Evolutionary conservation across 2,113 vertebrate genomes (phyloP).

Genomic region (Strix aluco): DNA sequence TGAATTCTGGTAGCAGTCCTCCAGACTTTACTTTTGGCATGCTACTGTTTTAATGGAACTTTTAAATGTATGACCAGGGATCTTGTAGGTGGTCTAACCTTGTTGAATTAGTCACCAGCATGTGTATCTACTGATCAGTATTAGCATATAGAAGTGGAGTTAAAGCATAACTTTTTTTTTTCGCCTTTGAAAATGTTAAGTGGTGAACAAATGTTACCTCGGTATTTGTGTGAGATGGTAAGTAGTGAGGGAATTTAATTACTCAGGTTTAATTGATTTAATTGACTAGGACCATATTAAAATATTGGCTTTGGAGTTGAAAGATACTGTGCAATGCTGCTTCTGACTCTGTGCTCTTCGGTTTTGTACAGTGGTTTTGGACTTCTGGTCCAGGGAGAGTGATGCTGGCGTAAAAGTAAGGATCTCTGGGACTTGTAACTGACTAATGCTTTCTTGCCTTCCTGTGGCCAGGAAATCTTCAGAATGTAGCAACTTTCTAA

Average conservation of each 20-base stretch:
- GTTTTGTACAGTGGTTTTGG: neutral
- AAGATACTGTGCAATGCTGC: neutral
- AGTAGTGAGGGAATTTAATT: neutral
- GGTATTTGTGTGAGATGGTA: neutral
- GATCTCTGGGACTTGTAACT: neutral
- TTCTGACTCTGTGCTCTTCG: neutral
- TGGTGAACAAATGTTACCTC: neutral
- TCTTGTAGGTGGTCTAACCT: neutral
- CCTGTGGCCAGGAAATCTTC: neutral
- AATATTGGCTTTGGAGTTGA: neutral
- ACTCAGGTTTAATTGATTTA: neutral
- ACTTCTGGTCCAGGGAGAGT: neutral
- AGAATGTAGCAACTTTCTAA: neutral
- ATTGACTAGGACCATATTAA: neutral
- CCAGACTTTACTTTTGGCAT: neutral
- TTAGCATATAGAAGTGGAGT: neutral
- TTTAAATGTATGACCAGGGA: neutral
- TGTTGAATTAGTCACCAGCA: neutral
- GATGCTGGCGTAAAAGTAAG: neutral
- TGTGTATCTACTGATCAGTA: neutral
- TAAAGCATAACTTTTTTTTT: neutral
- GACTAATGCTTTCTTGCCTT: neutral
- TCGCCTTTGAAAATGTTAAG: neutral
- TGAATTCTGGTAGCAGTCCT: neutral
- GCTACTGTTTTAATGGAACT: neutral